phyloP scores from a whole-genome alignment of 2,113 vertebrate genomes.

The Gymnocephalus cernua region DNA sequence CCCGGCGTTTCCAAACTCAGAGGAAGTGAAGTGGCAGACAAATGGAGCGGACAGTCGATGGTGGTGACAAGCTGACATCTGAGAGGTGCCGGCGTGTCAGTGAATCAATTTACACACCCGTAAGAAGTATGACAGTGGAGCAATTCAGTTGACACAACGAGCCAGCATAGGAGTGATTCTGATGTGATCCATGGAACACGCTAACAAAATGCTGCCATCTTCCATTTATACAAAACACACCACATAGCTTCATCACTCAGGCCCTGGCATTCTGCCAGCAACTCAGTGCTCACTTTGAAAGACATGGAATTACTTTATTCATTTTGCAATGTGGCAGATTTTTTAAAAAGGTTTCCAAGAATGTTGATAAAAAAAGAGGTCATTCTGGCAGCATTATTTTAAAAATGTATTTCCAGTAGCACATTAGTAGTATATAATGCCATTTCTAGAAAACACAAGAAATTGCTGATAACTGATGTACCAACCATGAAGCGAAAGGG shows the following conservation, averaged over 20 bases:
- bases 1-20: not conserved
- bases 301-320: not conserved
- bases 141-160: slow-evolving; percentile 24
- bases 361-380: not conserved
- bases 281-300: not conserved
- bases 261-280: slow-evolving; percentile 2
- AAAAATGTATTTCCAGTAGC: not conserved
- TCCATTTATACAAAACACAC: slow-evolving; percentile 18
- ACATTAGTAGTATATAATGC: not conserved
- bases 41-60: not conserved
- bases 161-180: slow-evolving; percentile 4
- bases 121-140: slow-evolving; percentile 23
- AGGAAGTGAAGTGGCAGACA: slow-evolving; percentile 1
- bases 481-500: too few species aligned
- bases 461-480: too few species aligned
- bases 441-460: too few species aligned
- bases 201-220: slow-evolving; percentile 21
- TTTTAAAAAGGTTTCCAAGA: too few species aligned
- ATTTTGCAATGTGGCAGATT: not conserved
- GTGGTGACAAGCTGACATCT: slow-evolving; percentile 31
- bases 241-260: not conserved
- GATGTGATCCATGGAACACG: slow-evolving; percentile 20
- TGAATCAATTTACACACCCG: slow-evolving; percentile 26
- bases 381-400: not conserved
- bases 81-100: slow-evolving; percentile 13